Evolutionary conservation across 2,888 invertebrate species (phyloP).

Genomic region (Cactoblastis cactorum): DNA sequence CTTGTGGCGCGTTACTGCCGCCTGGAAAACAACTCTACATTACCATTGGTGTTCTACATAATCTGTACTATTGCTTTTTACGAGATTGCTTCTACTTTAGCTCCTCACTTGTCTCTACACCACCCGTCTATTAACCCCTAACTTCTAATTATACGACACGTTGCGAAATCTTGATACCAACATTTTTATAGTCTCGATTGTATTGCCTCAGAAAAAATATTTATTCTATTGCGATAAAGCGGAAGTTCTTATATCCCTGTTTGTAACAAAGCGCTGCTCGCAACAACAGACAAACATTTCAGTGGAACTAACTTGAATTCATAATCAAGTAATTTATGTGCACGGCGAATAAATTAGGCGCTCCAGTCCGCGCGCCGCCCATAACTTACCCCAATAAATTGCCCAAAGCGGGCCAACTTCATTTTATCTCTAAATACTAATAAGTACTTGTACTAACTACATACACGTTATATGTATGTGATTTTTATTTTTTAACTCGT

Average conservation of each 20-base stretch:
- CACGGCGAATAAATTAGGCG: constrained; percentile 79
- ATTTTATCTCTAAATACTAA: constrained; percentile 79
- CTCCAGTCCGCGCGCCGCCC: constrained; percentile 73
- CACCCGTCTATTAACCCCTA: constrained; percentile 41
- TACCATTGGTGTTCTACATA: constrained; percentile 73
- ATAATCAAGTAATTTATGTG: constrained; percentile 80
- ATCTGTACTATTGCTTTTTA: constrained; percentile 74
- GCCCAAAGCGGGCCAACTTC: constrained; percentile 77
- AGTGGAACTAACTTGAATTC: constrained; percentile 77
- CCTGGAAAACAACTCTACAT: constrained; percentile 70
- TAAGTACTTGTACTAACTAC: constrained; percentile 68
- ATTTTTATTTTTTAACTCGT: constrained; percentile 50
- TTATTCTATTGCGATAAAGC: constrained; percentile 6
- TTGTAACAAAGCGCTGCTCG: constrained; percentile 70
- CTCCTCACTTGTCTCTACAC: constrained; percentile 49
- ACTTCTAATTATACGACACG: constrained; percentile 27
- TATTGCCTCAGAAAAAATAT: constrained; percentile 6
- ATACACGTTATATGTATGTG: constrained; percentile 53
- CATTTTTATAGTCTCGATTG: background rate
- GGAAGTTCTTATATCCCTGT: constrained; percentile 63
- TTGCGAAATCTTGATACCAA: constrained; percentile 18
- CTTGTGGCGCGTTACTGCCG: constrained; percentile 73
- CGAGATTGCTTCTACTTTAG: constrained; percentile 58
- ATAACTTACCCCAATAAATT: constrained; percentile 80
- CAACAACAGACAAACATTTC: constrained; percentile 76